Evolutionary conservation across 2,888 invertebrate species (phyloP).

Genomic region (Epinotia brunnichana): DNA sequence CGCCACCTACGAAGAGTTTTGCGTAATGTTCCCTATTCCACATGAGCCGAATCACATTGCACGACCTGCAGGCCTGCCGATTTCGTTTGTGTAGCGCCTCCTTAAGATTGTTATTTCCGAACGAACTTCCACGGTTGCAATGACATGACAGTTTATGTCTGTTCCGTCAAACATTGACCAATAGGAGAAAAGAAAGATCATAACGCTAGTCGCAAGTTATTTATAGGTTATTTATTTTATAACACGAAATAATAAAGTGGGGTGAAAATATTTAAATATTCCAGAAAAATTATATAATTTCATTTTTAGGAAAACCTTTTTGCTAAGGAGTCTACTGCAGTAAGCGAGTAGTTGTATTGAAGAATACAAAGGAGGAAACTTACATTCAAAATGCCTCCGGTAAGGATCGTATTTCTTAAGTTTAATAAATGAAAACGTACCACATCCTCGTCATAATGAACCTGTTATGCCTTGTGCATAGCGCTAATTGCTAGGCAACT

Average conservation of each 20-base stretch:
- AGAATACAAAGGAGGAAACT: conserved; percentile 4
- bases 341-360: not conserved
- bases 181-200: conserved; percentile 17
- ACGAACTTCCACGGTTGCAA: conserved; percentile 42
- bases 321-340: not conserved
- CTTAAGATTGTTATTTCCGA: conserved; percentile 18
- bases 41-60: too few species aligned
- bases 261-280: not conserved
- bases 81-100: too few species aligned
- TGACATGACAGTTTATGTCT: conserved; percentile 24
- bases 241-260: not conserved
- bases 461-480: not conserved
- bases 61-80: too few species aligned
- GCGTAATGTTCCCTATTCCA: too few species aligned
- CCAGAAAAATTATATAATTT: not conserved
- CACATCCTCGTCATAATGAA: not conserved
- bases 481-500: not conserved
- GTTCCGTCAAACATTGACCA: conserved; percentile 3
- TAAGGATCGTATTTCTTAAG: conserved; percentile 34
- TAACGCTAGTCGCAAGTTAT: not conserved
- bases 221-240: conserved; percentile 10
- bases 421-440: conserved; percentile 27
- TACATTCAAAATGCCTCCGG: conserved; percentile 32
- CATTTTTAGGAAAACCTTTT: not conserved
- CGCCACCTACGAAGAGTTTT: too few species aligned